phyloP scores from a whole-genome alignment of 2,888 invertebrate genomes.

The Drosophila sordidula region DNA sequence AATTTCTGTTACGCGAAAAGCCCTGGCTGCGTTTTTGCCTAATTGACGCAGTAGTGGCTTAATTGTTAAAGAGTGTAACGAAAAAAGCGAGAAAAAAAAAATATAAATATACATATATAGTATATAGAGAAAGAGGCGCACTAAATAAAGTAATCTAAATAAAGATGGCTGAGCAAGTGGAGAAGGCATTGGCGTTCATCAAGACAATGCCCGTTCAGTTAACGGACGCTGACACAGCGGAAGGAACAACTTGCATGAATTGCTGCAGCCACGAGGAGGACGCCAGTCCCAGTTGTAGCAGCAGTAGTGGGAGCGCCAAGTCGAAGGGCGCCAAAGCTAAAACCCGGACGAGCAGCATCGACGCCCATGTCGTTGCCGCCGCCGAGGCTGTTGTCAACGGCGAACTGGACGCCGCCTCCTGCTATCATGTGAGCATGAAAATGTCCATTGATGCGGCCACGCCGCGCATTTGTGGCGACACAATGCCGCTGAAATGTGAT shows the following conservation, averaged over 20 bases:
- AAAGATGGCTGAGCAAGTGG: constrained; percentile 65
- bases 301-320: constrained; percentile 22
- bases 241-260: constrained; percentile 29
- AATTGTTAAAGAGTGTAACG: constrained; percentile 29
- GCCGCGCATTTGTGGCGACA: constrained; percentile 59
- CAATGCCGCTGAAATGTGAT: constrained; percentile 59
- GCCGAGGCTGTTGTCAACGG: constrained; percentile 66
- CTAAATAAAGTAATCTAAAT: constrained; percentile 26
- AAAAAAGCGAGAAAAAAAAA: constrained; percentile 20
- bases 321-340: constrained; percentile 39
- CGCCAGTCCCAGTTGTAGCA: constrained; percentile 26
- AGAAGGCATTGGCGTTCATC: constrained; percentile 58
- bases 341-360: constrained; percentile 20
- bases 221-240: constrained; percentile 21
- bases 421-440: constrained; percentile 76
- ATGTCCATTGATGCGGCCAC: constrained; percentile 69
- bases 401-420: constrained; percentile 63
- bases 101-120: constrained; percentile 14
- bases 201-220: constrained; percentile 54
- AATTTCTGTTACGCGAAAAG: constrained; percentile 72
- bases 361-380: constrained; percentile 47
- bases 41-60: constrained; percentile 34
- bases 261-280: constrained; percentile 45
- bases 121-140: constrained; percentile 10
- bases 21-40: constrained; percentile 44